phyloP scores from a whole-genome alignment of 1,140 invertebrate genomes.

The Ganaspis sp. region DNA sequence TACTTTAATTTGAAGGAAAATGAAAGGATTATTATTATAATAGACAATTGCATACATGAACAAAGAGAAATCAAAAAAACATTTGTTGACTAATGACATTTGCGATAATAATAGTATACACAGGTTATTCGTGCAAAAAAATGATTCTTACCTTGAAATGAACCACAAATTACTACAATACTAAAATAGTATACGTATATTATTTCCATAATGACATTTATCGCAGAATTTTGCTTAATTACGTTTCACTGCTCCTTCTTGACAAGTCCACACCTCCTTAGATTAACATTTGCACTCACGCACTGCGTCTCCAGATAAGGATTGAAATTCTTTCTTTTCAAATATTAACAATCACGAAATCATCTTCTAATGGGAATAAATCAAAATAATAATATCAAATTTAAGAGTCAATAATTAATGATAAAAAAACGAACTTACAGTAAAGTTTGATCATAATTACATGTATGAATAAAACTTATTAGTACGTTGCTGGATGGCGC shows the following conservation, averaged over 20 bases:
- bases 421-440: too few relatives aligned
- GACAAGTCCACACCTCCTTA: not conserved
- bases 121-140: not conserved
- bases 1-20: too few relatives aligned
- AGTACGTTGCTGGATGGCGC: too few relatives aligned
- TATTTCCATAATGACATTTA: constrained; percentile 16
- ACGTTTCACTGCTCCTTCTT: not conserved
- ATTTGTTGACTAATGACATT: not conserved
- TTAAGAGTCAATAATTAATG: too few relatives aligned
- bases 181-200: not conserved
- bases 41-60: too few relatives aligned
- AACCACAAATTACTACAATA: not conserved
- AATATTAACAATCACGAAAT: not conserved
- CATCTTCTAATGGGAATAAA: not conserved
- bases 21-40: too few relatives aligned
- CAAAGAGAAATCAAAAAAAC: too few relatives aligned
- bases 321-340: not conserved
- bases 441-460: too few relatives aligned
- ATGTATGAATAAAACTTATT: too few relatives aligned
- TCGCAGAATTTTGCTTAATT: not conserved
- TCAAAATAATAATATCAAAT: not conserved
- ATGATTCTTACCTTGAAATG: constrained; percentile 16
- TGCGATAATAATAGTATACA: not conserved
- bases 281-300: constrained; percentile 7
- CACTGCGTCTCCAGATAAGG: not conserved